These are phyloP conservation scores for Synergus itoensis DNA, from an alignment of 2,888 invertebrate genomes.

Conservation along the genomic window DNA sequence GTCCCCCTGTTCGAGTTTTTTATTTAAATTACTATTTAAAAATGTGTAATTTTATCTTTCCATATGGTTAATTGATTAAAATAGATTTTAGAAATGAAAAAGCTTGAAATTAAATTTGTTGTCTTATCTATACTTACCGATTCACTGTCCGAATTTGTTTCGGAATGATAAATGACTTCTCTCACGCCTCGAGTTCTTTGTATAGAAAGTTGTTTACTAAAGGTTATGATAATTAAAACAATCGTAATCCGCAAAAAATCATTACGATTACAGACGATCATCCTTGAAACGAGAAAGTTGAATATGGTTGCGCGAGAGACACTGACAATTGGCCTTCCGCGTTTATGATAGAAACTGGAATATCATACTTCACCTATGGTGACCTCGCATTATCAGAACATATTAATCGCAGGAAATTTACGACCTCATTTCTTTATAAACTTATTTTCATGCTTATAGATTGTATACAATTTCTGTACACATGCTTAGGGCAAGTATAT, in stretches of 20 bases:
- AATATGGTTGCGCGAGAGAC: neutral
- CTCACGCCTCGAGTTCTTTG: neutral
- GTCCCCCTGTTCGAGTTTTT: neutral
- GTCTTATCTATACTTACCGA: neutral
- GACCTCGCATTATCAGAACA: constrained; percentile 26
- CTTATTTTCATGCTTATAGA: neutral
- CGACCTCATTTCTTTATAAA: neutral
- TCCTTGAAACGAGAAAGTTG: constrained; percentile 14
- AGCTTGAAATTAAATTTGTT: too few species aligned
- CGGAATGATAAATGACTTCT: neutral
- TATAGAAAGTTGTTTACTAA: constrained; percentile 9
- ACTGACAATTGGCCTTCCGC: constrained; percentile 23
- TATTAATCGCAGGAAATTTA: neutral
- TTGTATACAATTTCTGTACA: neutral
- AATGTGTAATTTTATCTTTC: too few species aligned
- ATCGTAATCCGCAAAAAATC: neutral
- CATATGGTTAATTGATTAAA: too few species aligned
- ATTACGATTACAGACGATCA: constrained; percentile 23
- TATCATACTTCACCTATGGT: constrained; percentile 15
- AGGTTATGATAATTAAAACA: constrained; percentile 8
- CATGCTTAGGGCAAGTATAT: too few species aligned
- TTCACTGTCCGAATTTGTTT: neutral
- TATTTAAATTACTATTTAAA: too few species aligned
- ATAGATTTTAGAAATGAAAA: too few species aligned
- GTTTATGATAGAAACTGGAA: constrained; percentile 23